Evolutionary conservation across 2,113 vertebrate species (phyloP).

Genomic region (Antechinus flavipes): DNA sequence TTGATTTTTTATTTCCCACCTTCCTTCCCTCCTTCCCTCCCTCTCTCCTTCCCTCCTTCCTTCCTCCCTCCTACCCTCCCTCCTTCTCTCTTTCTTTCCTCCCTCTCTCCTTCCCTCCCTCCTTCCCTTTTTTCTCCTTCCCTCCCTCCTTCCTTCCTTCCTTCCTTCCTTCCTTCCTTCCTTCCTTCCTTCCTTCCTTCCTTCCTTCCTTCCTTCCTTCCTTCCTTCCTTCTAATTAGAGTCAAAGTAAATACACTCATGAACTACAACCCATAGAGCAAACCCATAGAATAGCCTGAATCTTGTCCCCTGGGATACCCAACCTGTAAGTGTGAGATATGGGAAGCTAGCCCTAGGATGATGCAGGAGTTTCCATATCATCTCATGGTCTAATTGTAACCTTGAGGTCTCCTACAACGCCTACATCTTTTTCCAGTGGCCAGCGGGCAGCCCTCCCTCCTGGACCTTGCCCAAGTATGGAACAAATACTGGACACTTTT

Average conservation of each 20-base stretch:
- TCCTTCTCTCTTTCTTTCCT: too few species aligned
- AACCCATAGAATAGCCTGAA: neutral
- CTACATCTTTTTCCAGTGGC: neutral
- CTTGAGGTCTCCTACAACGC: neutral
- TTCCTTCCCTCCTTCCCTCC: too few species aligned
- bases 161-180: too few species aligned
- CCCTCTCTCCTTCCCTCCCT: rapidly evolving
- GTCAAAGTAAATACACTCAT: neutral
- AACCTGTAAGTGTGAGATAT: neutral
- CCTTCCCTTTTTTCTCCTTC: rapidly evolving
- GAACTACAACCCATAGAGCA: neutral
- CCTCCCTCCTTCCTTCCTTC: too few species aligned
- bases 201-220: neutral
- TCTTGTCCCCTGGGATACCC: too few species aligned
- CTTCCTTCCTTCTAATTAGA: neutral
- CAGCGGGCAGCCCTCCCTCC: neutral
- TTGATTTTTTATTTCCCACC: neutral
- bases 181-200: too few species aligned
- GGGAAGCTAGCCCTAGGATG: neutral
- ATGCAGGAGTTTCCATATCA: neutral
- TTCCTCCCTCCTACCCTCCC: too few species aligned
- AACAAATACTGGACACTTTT: neutral
- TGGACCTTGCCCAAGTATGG: neutral
- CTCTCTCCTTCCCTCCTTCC: too few species aligned
- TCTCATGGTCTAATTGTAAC: neutral